These are phyloP conservation scores for Daphoenositta chrysoptera DNA, from an alignment of 2,113 vertebrate genomes.

Conservation along the genomic window DNA sequence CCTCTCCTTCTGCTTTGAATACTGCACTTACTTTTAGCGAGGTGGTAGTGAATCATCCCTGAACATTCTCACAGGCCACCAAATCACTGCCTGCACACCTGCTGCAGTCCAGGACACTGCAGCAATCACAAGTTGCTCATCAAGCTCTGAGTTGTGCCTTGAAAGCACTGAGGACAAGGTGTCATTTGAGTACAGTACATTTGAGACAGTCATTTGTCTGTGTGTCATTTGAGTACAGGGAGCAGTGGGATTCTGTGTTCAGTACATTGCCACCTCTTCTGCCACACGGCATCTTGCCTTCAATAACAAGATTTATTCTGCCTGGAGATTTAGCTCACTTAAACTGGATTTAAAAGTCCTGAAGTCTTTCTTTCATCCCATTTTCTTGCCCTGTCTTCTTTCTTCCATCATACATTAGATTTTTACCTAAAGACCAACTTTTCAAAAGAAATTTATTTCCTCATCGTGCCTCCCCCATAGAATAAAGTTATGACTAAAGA, in stretches of 20 bases:
- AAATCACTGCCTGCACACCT: not conserved
- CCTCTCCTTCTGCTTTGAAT: not conserved
- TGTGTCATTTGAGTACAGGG: too few relatives aligned
- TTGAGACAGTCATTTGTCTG: too few relatives aligned
- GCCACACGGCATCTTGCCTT: not conserved
- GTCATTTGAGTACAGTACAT: too few relatives aligned
- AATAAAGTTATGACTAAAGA: not conserved
- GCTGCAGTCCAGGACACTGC: not conserved
- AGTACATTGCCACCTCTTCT: not conserved
- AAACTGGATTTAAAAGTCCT: not conserved
- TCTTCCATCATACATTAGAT: not conserved
- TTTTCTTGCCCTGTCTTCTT: not conserved
- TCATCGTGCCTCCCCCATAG: not conserved
- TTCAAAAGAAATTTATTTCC: not conserved
- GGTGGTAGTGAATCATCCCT: not conserved
- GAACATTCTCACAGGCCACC: not conserved
- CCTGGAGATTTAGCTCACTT: not conserved
- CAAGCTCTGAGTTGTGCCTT: not conserved
- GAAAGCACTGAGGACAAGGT: not conserved
- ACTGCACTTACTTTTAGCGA: slow-evolving; percentile 33
- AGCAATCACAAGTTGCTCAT: not conserved
- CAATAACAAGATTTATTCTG: not conserved
- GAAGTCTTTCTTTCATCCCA: not conserved
- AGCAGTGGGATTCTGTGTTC: not conserved
- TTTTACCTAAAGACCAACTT: not conserved